These are phyloP conservation scores for Siphonodentalium dalli DNA, from an alignment of 2,888 invertebrate genomes.

Conservation along the genomic window DNA sequence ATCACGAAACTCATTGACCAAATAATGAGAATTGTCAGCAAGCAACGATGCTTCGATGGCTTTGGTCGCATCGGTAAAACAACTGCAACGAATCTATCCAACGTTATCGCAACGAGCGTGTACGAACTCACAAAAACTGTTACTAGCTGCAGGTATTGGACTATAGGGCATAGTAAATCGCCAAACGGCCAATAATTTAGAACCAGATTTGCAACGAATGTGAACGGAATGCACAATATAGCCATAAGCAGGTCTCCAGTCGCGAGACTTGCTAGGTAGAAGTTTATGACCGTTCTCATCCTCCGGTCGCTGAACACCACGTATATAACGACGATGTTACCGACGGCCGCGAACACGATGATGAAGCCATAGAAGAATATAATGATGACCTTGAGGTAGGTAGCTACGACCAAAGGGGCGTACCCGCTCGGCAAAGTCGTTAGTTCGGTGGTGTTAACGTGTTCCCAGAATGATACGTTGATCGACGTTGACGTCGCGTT, in stretches of 20 bases:
- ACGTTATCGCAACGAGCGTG: conserved; percentile 87
- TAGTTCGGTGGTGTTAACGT: too few species aligned
- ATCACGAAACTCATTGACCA: conserved; percentile 81
- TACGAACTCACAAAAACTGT: conserved; percentile 79
- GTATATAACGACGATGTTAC: conserved; percentile 77
- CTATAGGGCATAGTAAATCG: conserved; percentile 78
- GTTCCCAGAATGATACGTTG: too few species aligned
- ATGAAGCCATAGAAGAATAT: conserved; percentile 66
- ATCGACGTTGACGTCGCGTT: too few species aligned
- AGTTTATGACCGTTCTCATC: conserved; percentile 92
- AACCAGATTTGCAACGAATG: conserved; percentile 78
- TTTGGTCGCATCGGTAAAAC: conserved; percentile 86
- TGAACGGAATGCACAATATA: conserved; percentile 66
- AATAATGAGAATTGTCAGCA: conserved; percentile 75
- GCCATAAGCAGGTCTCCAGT: conserved; percentile 66
- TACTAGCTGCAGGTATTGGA: conserved; percentile 78
- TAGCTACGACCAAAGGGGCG: conserved; percentile 39
- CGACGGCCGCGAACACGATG: conserved; percentile 65
- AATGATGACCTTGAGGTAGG: conserved; percentile 59
- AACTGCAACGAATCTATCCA: conserved; percentile 89
- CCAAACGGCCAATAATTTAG: conserved; percentile 90
- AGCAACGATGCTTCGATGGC: conserved; percentile 77
- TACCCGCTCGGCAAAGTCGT: too few species aligned
- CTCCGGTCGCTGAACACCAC: conserved; percentile 83
- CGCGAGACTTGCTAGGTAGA: conserved; percentile 65